Percentiles rank a stretch among this genome's conserved stretches.
phyloP scores from a whole-genome alignment of 2,888 invertebrate species.

The Pachydiplax longipennis region DNA sequence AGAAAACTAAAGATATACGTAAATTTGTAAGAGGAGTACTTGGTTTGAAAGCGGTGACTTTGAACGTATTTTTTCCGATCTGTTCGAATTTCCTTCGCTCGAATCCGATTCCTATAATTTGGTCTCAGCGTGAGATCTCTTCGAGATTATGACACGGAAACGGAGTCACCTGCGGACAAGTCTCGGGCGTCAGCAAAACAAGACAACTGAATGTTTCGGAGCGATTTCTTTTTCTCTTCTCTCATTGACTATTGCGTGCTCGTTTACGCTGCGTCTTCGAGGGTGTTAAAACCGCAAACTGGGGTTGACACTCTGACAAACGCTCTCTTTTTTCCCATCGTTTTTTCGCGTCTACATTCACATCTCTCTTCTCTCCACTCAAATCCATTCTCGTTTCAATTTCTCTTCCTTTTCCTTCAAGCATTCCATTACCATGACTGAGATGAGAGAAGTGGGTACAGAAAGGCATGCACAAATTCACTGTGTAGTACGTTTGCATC shows the following conservation, averaged over 20 bases:
- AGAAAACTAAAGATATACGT: too few relatives aligned
- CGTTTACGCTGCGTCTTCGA: not conserved
- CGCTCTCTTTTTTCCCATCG: not conserved
- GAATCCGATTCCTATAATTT: not conserved
- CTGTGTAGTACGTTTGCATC: too few relatives aligned
- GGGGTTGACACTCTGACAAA: not conserved
- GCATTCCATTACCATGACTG: not conserved
- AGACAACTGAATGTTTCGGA: not conserved
- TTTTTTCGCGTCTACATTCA: not conserved
- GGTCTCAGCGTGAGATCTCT: not conserved
- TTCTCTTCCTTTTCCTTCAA: not conserved
- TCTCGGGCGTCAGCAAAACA: not conserved
- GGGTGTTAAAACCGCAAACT: constrained; percentile 1
- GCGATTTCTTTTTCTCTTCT: not conserved
- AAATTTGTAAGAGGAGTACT: too few relatives aligned
- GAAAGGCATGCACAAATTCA: too few relatives aligned
- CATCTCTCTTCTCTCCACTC: not conserved
- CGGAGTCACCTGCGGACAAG: not conserved
- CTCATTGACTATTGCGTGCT: not conserved
- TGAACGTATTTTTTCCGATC: not conserved
- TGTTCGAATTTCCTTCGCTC: not conserved
- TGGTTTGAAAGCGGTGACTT: too few relatives aligned
- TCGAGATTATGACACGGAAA: not conserved
- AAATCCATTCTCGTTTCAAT: not conserved
- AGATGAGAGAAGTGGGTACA: not conserved